phyloP scores from a whole-genome alignment of 2,113 vertebrate species.

The Charadrius vociferus region DNA sequence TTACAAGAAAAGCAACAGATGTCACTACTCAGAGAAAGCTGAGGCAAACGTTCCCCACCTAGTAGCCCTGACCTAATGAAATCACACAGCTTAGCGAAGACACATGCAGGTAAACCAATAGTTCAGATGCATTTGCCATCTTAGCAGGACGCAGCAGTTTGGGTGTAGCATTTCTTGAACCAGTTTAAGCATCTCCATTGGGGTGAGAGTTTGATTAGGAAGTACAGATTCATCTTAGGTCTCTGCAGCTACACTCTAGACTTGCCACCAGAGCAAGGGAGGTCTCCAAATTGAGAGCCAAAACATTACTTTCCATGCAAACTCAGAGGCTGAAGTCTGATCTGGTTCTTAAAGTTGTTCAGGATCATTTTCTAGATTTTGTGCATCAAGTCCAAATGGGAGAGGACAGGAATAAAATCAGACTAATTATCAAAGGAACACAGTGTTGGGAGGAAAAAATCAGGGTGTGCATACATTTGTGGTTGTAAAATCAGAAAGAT shows the following conservation, averaged over 20 bases:
- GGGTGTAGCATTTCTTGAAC: background rate
- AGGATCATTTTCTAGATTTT: no score
- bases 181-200: background rate
- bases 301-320: no score
- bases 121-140: background rate
- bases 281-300: no score
- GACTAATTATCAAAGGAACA: background rate
- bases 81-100: background rate
- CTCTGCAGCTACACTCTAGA: no score
- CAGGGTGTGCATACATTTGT: background rate
- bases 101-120: background rate
- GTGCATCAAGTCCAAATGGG: no score
- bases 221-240: no score
- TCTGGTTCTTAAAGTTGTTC: no score
- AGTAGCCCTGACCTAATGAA: background rate
- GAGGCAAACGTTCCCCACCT: fast-evolving
- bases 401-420: background rate
- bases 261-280: no score
- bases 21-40: background rate
- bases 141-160: background rate
- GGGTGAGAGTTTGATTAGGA: no score
- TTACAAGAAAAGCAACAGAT: background rate
- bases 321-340: no score
- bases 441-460: background rate
- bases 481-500: background rate